phyloP scores from a whole-genome alignment of 1,140 invertebrate genomes.

The Tribolium madens region DNA sequence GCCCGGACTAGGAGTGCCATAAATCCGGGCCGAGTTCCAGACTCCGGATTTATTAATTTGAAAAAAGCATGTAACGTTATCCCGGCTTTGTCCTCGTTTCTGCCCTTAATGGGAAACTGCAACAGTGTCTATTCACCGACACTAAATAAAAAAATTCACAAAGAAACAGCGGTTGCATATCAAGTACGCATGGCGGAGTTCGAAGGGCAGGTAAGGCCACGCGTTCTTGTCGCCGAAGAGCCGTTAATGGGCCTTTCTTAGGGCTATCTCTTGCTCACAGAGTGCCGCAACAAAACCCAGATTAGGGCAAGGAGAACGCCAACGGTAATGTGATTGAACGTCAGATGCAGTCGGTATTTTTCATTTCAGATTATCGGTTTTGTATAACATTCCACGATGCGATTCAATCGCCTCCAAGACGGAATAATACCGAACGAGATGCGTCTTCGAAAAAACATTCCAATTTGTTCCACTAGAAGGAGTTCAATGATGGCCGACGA shows the following conservation, averaged over 20 bases:
- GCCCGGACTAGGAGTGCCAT: slow-evolving; percentile 32
- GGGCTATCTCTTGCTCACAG: slow-evolving; percentile 18
- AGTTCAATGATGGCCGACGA: slow-evolving; percentile 51
- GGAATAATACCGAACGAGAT: slow-evolving; percentile 17
- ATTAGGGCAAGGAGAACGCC: not conserved
- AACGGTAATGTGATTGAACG: slow-evolving; percentile 51
- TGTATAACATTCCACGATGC: slow-evolving; percentile 49
- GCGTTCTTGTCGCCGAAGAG: slow-evolving; percentile 23
- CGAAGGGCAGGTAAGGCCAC: slow-evolving; percentile 11
- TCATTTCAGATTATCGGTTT: slow-evolving; percentile 55
- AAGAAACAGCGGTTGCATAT: slow-evolving; percentile 31
- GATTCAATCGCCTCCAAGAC: slow-evolving; percentile 42
- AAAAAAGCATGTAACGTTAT: not conserved
- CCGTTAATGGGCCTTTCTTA: slow-evolving; percentile 16
- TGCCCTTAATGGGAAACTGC: slow-evolving; percentile 19
- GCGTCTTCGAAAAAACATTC: slow-evolving; percentile 54
- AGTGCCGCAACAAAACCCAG: slow-evolving; percentile 1
- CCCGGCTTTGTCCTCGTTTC: not conserved
- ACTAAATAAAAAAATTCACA: slow-evolving; percentile 20
- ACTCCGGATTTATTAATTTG: slow-evolving; percentile 38
- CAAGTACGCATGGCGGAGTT: slow-evolving; percentile 12
- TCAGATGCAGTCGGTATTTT: slow-evolving; percentile 53
- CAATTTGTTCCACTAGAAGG: slow-evolving; percentile 50
- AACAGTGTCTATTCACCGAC: slow-evolving; percentile 22
- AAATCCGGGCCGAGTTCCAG: slow-evolving; percentile 28